phyloP scores from a whole-genome alignment of 2,797 vertebrate genomes.

The Gobio occitaniae region DNA sequence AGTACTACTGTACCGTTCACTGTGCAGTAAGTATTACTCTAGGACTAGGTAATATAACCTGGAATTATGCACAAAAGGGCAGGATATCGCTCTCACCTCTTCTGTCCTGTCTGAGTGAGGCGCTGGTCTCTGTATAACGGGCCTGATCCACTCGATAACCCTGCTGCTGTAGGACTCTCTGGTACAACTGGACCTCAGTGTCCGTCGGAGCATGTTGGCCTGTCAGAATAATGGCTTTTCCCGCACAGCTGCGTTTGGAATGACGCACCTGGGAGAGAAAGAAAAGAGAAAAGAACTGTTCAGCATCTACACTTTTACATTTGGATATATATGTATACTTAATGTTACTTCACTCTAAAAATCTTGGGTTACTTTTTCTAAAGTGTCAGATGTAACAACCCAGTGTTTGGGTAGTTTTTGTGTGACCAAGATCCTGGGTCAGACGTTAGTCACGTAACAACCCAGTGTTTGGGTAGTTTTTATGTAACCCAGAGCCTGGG shows the following conservation, averaged over 20 bases:
- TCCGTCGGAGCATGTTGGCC: constrained; percentile 69
- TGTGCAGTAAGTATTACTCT: not conserved
- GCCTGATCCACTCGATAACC: constrained; percentile 77
- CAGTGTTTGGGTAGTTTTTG: too few relatives aligned
- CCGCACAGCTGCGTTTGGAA: constrained; percentile 47
- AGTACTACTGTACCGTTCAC: not conserved
- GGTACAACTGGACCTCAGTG: constrained; percentile 80
- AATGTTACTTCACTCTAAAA: not conserved
- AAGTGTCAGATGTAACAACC: too few relatives aligned
- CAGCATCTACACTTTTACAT: not conserved
- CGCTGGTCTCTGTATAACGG: constrained; percentile 72
- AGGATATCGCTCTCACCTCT: constrained; percentile 41
- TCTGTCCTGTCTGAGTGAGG: constrained; percentile 58
- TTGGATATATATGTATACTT: not conserved
- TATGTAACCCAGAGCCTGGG: too few relatives aligned
- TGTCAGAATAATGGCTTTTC: constrained; percentile 77
- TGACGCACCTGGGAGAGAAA: constrained; percentile 69
- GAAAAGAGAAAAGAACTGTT: not conserved
- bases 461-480: too few relatives aligned
- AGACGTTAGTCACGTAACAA: too few relatives aligned
- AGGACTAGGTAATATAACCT: not conserved
- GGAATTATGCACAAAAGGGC: not conserved
- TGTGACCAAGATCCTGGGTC: too few relatives aligned
- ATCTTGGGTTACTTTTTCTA: too few relatives aligned
- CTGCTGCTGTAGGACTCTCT: constrained; percentile 78